A percentile compares a stretch with the other conserved stretches of the same genome.
These are phyloP conservation scores for Cepaea hortensis DNA, from an alignment of 2,888 invertebrate genomes.

Conservation along the genomic window DNA sequence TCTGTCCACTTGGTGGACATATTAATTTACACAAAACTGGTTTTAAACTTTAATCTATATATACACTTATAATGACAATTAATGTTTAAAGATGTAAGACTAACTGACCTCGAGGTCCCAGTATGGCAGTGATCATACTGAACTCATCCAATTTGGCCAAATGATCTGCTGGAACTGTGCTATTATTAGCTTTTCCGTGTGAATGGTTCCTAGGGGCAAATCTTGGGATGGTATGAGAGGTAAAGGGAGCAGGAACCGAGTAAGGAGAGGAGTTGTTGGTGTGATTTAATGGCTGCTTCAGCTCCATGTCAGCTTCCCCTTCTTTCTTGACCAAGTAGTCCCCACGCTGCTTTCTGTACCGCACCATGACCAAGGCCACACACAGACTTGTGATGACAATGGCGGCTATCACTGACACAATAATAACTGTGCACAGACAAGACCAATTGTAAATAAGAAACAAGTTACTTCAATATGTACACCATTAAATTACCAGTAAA, in stretches of 20 bases:
- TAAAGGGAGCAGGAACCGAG: constrained; percentile 31
- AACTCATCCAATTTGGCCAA: constrained; percentile 71
- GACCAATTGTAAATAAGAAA: neutral
- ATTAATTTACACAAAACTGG: too few relatives aligned
- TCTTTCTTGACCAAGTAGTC: constrained; percentile 60
- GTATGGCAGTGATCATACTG: constrained; percentile 67
- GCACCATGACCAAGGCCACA: constrained; percentile 62
- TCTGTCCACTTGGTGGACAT: too few relatives aligned
- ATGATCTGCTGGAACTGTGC: constrained; percentile 57
- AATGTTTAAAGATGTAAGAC: neutral
- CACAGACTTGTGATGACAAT: constrained; percentile 62
- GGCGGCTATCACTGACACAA: constrained; percentile 60
- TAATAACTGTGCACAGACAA: constrained; percentile 58
- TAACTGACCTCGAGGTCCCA: constrained; percentile 60
- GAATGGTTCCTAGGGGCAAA: constrained; percentile 35
- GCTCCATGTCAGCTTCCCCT: constrained; percentile 58
- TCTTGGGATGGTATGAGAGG: constrained; percentile 47
- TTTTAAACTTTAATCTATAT: too few relatives aligned
- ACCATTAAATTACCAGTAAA: neutral
- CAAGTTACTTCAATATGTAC: neutral
- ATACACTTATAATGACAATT: neutral
- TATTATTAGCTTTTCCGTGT: constrained; percentile 28
- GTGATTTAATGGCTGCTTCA: constrained; percentile 64
- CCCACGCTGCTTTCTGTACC: constrained; percentile 54
- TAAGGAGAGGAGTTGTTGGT: constrained; percentile 42